A percentile compares a stretch with the other conserved stretches of the same genome.
phyloP scores from a whole-genome alignment of 2,888 invertebrate species.

The Eugnorisma glareosa region DNA sequence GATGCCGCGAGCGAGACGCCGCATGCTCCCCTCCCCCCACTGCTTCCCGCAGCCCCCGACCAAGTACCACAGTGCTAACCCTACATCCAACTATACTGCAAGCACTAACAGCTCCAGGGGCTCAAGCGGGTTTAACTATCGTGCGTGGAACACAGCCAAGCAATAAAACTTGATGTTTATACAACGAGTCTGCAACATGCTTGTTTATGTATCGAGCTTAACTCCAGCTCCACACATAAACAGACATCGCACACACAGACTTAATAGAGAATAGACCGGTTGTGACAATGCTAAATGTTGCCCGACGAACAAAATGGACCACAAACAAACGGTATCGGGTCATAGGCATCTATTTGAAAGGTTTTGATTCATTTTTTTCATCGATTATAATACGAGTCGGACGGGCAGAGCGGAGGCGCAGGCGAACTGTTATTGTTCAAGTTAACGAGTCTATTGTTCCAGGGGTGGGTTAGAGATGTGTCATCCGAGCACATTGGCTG shows the following conservation, averaged over 20 bases:
- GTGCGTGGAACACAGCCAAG: conserved; percentile 89
- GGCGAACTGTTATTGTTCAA: conserved; percentile 83
- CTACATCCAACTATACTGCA: conserved; percentile 82
- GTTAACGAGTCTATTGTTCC: conserved; percentile 86
- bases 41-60: conserved; percentile 59
- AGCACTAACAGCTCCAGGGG: conserved; percentile 83
- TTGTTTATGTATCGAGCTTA: conserved; percentile 82
- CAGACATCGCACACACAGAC: conserved; percentile 61
- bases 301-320: conserved; percentile 67
- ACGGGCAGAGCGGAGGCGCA: conserved; percentile 59
- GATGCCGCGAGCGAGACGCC: conserved; percentile 53
- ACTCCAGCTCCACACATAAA: conserved; percentile 68
- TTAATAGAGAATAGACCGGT: conserved; percentile 70
- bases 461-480: conserved; percentile 76
- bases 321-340: conserved; percentile 70
- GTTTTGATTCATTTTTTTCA: conserved; percentile 55
- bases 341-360: conserved; percentile 75
- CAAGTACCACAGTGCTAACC: conserved; percentile 70
- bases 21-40: conserved; percentile 17
- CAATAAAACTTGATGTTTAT: conserved; percentile 90
- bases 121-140: conserved; percentile 85
- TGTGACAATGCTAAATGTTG: conserved; percentile 72
- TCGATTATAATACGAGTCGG: conserved; percentile 71
- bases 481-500: conserved; percentile 83
- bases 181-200: conserved; percentile 84